Percentiles rank a stretch among this genome's conserved stretches.
phyloP scores from a whole-genome alignment of 2,888 invertebrate species.

The Cheilosia pagana region DNA sequence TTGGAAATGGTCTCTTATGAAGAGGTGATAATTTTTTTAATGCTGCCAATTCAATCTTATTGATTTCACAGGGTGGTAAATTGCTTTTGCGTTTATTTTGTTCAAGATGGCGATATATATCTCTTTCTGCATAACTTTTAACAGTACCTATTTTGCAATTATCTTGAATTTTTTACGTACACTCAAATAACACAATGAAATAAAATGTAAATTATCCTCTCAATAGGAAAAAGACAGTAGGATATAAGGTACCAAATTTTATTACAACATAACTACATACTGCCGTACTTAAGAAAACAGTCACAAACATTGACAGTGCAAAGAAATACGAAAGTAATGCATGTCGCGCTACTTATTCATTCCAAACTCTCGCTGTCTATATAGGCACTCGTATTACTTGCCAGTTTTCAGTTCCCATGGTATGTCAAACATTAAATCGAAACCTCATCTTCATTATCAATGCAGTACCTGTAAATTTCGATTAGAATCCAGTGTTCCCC shows the following conservation, averaged over 20 bases:
- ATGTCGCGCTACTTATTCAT: conserved; percentile 38
- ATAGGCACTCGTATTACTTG: conserved; percentile 11
- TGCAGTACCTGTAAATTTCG: conserved; percentile 64
- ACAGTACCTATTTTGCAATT: not conserved
- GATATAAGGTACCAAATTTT: not conserved
- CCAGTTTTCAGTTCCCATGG: conserved; percentile 49
- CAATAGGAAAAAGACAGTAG: not conserved
- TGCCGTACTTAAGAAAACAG: conserved; percentile 39
- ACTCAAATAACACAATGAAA: not conserved
- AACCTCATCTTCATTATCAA: conserved; percentile 67
- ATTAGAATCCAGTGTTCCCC: conserved; percentile 12
- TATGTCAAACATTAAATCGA: conserved; percentile 10
- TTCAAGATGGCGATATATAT: not conserved
- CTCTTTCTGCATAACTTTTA: not conserved
- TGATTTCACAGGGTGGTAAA: too few species aligned
- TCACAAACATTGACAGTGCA: conserved; percentile 27
- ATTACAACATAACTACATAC: not conserved
- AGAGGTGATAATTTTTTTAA: too few species aligned
- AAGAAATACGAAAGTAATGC: conserved; percentile 19
- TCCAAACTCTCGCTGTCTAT: conserved; percentile 26
- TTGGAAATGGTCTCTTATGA: too few species aligned
- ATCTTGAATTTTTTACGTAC: not conserved
- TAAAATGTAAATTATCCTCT: not conserved
- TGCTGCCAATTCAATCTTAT: too few species aligned
- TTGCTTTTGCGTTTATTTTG: too few species aligned